phyloP scores from a whole-genome alignment of 2,797 vertebrate genomes.

The Cossypha dichroa region DNA sequence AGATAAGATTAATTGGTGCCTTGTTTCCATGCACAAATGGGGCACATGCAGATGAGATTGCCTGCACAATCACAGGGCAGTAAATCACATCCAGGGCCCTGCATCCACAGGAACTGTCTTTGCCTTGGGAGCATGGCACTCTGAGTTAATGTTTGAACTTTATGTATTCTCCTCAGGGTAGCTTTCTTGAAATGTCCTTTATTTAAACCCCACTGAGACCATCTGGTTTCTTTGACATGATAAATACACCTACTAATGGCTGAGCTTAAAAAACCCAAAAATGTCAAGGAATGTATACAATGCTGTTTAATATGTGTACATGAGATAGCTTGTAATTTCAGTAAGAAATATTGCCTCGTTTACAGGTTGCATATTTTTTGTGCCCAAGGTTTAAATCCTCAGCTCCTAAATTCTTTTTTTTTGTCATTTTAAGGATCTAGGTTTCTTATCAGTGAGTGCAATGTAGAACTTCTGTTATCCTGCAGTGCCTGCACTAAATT shows the following conservation, averaged over 20 bases:
- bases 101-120: not conserved
- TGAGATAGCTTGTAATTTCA: not conserved
- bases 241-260: conserved; percentile 4
- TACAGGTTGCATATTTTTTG: not conserved
- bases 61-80: not conserved
- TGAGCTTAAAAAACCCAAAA: not conserved
- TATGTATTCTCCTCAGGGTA: not conserved
- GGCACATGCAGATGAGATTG: not conserved
- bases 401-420: not conserved
- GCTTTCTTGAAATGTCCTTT: not conserved
- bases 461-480: not conserved
- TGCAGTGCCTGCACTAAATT: not conserved
- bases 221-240: conserved; percentile 59
- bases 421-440: not conserved
- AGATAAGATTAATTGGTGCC: not conserved
- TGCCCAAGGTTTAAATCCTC: not conserved
- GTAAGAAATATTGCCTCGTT: not conserved
- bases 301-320: not conserved
- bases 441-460: not conserved
- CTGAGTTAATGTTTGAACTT: conserved; percentile 1
- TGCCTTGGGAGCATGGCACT: not conserved
- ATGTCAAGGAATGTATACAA: not conserved
- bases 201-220: conserved; percentile 28
- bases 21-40: not conserved
- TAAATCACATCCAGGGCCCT: not conserved